Conservation (phyloP, 2,888 invertebrate species). For the Caenorhabditis zanzibari region DNA sequence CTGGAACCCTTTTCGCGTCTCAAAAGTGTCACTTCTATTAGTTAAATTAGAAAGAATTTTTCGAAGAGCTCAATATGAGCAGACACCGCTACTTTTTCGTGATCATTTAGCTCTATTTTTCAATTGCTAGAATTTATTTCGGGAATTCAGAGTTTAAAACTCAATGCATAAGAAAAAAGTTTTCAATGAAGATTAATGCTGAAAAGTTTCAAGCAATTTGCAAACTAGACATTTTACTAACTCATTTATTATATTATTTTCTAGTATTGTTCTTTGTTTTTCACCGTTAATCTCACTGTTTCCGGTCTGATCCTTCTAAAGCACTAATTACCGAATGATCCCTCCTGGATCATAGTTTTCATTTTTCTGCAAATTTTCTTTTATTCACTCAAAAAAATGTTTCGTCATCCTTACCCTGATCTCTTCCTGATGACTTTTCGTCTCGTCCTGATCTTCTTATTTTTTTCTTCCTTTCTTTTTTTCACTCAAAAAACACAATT, state of each 20-base stretch:
- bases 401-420: conserved; percentile 1
- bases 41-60: conserved; percentile 7
- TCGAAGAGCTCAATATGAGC: neutral
- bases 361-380: neutral
- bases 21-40: conserved; percentile 12
- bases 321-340: neutral
- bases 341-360: neutral
- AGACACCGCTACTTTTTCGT: neutral
- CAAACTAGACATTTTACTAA: too few relatives aligned
- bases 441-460: conserved; percentile 14
- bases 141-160: neutral
- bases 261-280: neutral
- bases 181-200: too few relatives aligned
- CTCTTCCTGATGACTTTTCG: conserved; percentile 31
- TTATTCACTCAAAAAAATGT: neutral
- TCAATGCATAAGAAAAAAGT: neutral
- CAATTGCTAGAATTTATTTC: neutral
- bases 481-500: conserved; percentile 53
- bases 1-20: neutral
- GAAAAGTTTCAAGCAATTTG: too few relatives aligned
- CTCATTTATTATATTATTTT: neutral
- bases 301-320: neutral
- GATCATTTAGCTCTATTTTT: neutral
- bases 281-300: neutral
- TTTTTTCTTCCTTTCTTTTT: neutral